Percentiles rank a stretch among this genome's conserved stretches.
phyloP scores from a whole-genome alignment of 2,113 vertebrate genomes.

The Australoheros scitulus region DNA sequence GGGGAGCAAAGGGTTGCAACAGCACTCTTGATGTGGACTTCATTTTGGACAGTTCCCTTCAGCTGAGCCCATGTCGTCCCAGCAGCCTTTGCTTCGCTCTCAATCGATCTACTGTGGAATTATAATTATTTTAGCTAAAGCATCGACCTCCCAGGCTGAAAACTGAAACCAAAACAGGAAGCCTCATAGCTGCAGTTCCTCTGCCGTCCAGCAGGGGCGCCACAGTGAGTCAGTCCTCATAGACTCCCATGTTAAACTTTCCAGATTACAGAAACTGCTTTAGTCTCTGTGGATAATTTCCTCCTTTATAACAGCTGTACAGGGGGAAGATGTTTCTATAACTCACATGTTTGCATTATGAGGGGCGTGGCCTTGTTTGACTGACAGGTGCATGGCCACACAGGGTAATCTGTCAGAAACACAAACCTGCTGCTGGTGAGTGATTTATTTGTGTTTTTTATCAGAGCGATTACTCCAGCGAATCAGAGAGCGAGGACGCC shows the following conservation, averaged over 20 bases:
- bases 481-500: slow-evolving; percentile 93
- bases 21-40: no score
- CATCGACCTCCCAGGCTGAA: no score
- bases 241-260: not conserved
- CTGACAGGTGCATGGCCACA: not conserved
- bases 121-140: not conserved
- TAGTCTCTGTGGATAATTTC: no score
- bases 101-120: not conserved
- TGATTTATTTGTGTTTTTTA: slow-evolving; percentile 4
- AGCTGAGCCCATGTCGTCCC: no score
- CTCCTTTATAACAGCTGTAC: not conserved
- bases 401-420: not conserved
- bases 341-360: not conserved
- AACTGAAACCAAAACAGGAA: not conserved
- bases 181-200: not conserved
- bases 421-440: not conserved
- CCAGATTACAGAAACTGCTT: no score
- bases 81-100: no score
- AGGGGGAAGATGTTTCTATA: not conserved
- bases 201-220: not conserved
- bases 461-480: slow-evolving; percentile 93
- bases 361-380: not conserved
- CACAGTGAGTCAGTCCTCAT: not conserved
- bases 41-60: no score
- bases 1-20: no score